Evolutionary conservation across 2,113 vertebrate species (phyloP).

Genomic region (Chinchilla lanigera): DNA sequence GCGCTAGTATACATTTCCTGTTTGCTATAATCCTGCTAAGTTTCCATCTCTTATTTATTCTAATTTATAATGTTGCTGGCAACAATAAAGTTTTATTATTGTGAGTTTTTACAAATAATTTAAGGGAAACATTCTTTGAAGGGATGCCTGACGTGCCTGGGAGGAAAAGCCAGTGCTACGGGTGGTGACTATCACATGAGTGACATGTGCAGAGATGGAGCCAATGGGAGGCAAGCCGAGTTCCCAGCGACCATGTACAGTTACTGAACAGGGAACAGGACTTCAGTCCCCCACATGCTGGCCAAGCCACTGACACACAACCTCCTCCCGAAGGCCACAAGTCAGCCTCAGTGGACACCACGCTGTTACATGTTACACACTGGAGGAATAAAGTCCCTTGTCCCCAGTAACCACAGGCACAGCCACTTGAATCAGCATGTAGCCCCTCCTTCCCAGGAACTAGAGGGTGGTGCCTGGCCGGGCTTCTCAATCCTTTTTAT

Average conservation of each 20-base stretch:
- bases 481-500: neutral
- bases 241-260: fast-evolving
- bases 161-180: neutral
- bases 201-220: fast-evolving
- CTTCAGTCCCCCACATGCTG: neutral
- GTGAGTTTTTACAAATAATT: neutral
- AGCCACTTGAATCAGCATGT: fast-evolving
- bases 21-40: neutral
- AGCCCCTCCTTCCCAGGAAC: fast-evolving
- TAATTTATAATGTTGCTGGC: neutral
- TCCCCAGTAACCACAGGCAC: neutral
- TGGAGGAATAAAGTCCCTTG: neutral
- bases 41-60: neutral
- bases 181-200: neutral
- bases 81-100: neutral
- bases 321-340: fast-evolving
- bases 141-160: fast-evolving
- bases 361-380: neutral
- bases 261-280: fast-evolving
- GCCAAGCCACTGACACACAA: neutral
- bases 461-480: fast-evolving
- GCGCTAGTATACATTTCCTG: fast-evolving
- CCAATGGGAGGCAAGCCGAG: fast-evolving
- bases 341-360: fast-evolving
- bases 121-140: neutral